phyloP scores from a whole-genome alignment of 2,888 invertebrate species.

The Bellardia pandia region DNA sequence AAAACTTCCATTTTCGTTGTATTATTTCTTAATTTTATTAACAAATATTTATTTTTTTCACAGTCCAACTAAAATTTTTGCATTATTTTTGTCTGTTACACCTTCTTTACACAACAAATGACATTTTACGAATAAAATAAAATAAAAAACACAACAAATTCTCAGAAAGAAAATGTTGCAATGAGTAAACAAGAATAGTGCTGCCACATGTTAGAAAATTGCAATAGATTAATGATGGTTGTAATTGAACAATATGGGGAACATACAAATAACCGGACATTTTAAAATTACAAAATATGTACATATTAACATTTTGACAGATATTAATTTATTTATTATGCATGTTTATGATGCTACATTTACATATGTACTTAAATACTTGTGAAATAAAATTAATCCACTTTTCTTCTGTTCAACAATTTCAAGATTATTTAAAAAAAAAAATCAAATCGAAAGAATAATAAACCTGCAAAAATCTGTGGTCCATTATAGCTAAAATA shows the following conservation, averaged over 20 bases:
- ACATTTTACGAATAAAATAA: conserved; percentile 63
- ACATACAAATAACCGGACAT: too few relatives aligned
- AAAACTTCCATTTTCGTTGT: conserved; percentile 92
- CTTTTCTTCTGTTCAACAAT: too few relatives aligned
- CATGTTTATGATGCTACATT: too few relatives aligned
- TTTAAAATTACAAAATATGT: too few relatives aligned
- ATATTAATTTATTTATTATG: too few relatives aligned
- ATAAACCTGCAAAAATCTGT: too few relatives aligned
- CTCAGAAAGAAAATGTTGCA: conserved; percentile 20
- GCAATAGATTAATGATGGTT: conserved; percentile 20
- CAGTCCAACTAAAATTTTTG: not conserved
- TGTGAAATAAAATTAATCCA: too few relatives aligned
- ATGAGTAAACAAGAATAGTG: conserved; percentile 23
- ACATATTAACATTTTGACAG: too few relatives aligned
- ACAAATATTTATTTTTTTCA: conserved; percentile 28
- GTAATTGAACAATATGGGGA: not conserved
- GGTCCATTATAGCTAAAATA: too few relatives aligned
- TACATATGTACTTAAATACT: too few relatives aligned
- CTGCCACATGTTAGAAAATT: conserved; percentile 36
- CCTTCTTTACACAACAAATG: conserved; percentile 43
- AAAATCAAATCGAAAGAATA: too few relatives aligned
- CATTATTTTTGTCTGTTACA: conserved; percentile 13
- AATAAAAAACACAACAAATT: conserved; percentile 34
- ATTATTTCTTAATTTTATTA: conserved; percentile 37
- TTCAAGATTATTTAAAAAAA: too few relatives aligned